Evolutionary conservation across 2,888 invertebrate genomes (phyloP).

Genomic region (Lucinisca nassula): DNA sequence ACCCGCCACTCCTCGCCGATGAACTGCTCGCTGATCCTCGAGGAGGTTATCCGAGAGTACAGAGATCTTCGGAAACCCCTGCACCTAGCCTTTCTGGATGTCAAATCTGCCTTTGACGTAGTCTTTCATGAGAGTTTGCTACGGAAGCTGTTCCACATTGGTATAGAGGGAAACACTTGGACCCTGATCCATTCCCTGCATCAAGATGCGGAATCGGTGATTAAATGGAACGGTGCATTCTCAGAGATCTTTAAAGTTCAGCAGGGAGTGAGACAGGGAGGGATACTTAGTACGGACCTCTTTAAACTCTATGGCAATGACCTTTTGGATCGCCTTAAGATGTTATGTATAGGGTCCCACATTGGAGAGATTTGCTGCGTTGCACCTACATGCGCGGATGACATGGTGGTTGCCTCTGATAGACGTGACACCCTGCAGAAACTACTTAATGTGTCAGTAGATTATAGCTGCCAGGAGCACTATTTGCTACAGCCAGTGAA

Average conservation of each 20-base stretch:
- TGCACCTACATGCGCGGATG: not conserved
- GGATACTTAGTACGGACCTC: constrained; percentile 17
- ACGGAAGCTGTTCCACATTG: constrained; percentile 17
- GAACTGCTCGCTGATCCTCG: constrained; percentile 17
- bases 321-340: constrained; percentile 1
- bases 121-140: constrained; percentile 24
- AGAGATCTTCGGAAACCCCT: not conserved
- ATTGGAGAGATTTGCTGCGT: constrained; percentile 2
- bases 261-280: constrained; percentile 32
- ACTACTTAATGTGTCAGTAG: too few species aligned
- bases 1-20: constrained; percentile 12
- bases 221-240: constrained; percentile 18
- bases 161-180: constrained; percentile 19
- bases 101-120: constrained; percentile 44
- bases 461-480: too few species aligned
- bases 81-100: constrained; percentile 19
- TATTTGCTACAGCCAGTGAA: too few species aligned
- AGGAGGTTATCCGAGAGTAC: constrained; percentile 19
- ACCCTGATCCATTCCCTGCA: constrained; percentile 16
- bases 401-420: not conserved
- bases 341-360: not conserved
- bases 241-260: not conserved
- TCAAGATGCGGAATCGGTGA: not conserved
- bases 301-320: constrained; percentile 33
- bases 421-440: not conserved